Evolutionary conservation across 2,888 invertebrate genomes (phyloP).

Genomic region (Plagodis pulveraria): DNA sequence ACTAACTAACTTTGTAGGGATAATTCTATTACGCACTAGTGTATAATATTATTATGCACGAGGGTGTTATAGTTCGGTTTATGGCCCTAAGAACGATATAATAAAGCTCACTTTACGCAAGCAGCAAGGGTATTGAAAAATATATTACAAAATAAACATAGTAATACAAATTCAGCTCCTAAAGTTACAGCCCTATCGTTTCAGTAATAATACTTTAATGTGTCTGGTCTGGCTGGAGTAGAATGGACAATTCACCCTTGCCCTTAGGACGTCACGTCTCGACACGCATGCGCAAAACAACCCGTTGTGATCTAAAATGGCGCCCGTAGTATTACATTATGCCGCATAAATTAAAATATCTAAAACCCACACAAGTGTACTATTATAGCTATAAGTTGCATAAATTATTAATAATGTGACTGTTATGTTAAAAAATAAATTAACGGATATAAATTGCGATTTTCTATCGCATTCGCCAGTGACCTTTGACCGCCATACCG

Average conservation of each 20-base stretch:
- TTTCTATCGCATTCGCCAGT: background rate
- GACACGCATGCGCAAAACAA: conserved; percentile 65
- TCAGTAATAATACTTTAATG: background rate
- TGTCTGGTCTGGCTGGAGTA: conserved; percentile 12
- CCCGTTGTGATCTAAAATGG: conserved; percentile 55
- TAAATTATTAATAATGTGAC: background rate
- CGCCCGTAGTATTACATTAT: conserved; percentile 36
- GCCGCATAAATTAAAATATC: background rate
- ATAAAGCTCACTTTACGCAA: no score
- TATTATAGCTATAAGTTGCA: background rate
- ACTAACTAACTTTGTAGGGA: no score
- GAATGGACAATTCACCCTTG: conserved; percentile 56
- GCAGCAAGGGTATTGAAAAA: no score
- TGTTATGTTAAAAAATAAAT: background rate
- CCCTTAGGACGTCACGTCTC: conserved; percentile 66
- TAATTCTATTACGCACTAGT: no score
- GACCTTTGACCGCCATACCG: conserved; percentile 26
- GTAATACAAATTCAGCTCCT: background rate
- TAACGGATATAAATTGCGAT: background rate
- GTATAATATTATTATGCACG: no score
- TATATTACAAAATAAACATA: no score
- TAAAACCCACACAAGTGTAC: background rate
- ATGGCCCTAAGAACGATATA: no score
- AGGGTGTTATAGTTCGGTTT: no score
- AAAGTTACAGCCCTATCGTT: background rate